These are phyloP conservation scores for Archocentrus centrarchus DNA, from an alignment of 2,113 vertebrate genomes.

Conservation along the genomic window DNA sequence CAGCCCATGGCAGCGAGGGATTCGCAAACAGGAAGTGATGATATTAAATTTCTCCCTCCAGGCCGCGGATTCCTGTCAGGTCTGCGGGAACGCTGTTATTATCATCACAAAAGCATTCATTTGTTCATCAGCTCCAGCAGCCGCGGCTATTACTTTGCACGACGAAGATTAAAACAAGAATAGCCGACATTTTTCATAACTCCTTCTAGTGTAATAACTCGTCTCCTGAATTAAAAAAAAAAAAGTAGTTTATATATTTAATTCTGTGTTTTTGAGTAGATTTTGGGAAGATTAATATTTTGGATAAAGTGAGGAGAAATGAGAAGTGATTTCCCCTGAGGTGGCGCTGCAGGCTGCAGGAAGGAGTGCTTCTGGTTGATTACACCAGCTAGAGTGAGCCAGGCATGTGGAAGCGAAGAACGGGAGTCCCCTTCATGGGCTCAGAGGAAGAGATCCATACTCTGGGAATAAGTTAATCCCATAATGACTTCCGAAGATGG, in stretches of 20 bases:
- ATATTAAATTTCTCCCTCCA: conserved; percentile 50
- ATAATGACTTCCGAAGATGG: conserved; percentile 71
- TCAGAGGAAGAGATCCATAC: conserved; percentile 57
- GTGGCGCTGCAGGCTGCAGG: conserved; percentile 50
- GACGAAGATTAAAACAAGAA: conserved; percentile 49
- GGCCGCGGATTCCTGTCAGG: conserved; percentile 42
- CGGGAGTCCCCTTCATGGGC: conserved; percentile 5
- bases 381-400: conserved; percentile 24
- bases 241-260: conserved; percentile 16
- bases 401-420: conserved; percentile 29
- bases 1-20: conserved; percentile 42
- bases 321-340: conserved; percentile 55
- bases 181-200: conserved; percentile 24
- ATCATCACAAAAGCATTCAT: conserved; percentile 33
- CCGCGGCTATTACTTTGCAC: conserved; percentile 31
- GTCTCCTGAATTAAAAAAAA: conserved; percentile 9
- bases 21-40: conserved; percentile 68
- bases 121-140: conserved; percentile 39
- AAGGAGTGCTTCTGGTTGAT: conserved; percentile 36
- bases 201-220: conserved; percentile 20
- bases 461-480: conserved; percentile 72
- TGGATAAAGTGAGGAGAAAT: conserved; percentile 45
- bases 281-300: conserved; percentile 57
- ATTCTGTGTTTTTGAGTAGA: conserved; percentile 32
- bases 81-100: conserved; percentile 41